Evolutionary conservation across 2,888 invertebrate genomes (phyloP), one percentile per base, ranked within the genome.

Genomic region (Clistopyga incitator): DNA sequence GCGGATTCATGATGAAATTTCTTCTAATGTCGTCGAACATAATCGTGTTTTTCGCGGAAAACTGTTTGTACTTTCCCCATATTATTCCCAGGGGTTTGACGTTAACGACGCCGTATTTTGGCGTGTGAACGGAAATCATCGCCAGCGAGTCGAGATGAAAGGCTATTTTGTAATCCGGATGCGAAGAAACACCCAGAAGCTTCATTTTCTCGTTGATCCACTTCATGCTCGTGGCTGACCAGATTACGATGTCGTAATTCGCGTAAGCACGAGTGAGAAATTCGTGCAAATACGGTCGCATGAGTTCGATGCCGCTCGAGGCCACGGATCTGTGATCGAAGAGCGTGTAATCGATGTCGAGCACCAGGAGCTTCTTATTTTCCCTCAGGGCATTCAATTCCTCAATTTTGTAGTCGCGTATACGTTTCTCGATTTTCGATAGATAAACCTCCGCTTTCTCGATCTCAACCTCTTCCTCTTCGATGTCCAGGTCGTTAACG

Each of bases 171-270:
- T 99, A 99, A 86, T 96, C 95, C 0, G 96, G 94, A 92, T 98
- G 96, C 2, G 95, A 95, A 0, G 96, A 95, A 0, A 99, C 98
- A 0, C 98, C 98, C 0, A 99, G 94, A 61, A 99, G 94, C 82
- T 97, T 96, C 98, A 99, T 98, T 93, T 99, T 99, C 90, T 98
- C 98, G 89, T 98, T 97, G 61, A 99, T 99, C 99, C 99, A 99
- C 90, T 98, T 98, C 98, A 99, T 99, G 84, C 97, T 97, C 0
- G 99, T 99, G 0, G 99, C 99, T 3, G 99, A 99, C 99, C 99
- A 99, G 87, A 99, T 99, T 0, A 98, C 98, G 87, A 99, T 99
- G 90, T 99, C 99, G 89, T 99, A 99, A 93, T 98, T 95, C 91
- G 96, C 95, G 90, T 98, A 98, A 0, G 98, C 97, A 0, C 96